A percentile compares a stretch with the other conserved stretches of the same genome.
These are phyloP conservation scores for Empis livida DNA, from an alignment of 2,888 invertebrate species.

Conservation along the genomic window DNA sequence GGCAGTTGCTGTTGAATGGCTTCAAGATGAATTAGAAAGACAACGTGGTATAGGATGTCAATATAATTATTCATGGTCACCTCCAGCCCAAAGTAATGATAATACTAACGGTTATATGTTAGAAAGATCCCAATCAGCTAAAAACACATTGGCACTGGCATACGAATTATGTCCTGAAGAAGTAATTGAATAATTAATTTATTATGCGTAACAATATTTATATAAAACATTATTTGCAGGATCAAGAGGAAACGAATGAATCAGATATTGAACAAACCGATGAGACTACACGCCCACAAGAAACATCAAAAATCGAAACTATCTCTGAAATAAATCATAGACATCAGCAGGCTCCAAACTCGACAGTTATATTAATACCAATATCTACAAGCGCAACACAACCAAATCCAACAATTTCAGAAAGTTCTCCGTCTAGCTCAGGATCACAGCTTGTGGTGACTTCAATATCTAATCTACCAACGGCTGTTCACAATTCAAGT, in stretches of 20 bases:
- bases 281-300: slow-evolving; percentile 12
- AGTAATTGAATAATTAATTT: slow-evolving; percentile 26
- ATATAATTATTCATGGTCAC: slow-evolving; percentile 89
- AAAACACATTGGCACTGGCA: slow-evolving; percentile 72
- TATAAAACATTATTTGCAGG: slow-evolving; percentile 15
- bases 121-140: slow-evolving; percentile 86
- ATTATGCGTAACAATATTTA: neutral
- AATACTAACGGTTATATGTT: slow-evolving; percentile 89
- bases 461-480: neutral
- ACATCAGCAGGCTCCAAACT: slow-evolving; percentile 1
- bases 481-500: neutral
- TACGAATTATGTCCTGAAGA: slow-evolving; percentile 61
- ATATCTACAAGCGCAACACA: neutral
- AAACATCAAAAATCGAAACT: too few relatives aligned
- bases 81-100: slow-evolving; percentile 89
- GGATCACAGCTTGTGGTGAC: neutral
- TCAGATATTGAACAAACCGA: slow-evolving; percentile 33
- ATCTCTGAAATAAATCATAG: neutral
- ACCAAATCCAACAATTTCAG: slow-evolving; percentile 3
- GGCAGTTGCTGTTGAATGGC: slow-evolving; percentile 83
- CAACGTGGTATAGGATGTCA: slow-evolving; percentile 43
- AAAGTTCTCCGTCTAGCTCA: neutral
- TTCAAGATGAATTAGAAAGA: slow-evolving; percentile 82
- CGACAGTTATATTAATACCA: slow-evolving; percentile 4
- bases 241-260: slow-evolving; percentile 35